phyloP scores from a whole-genome alignment of 1,140 invertebrate species.

The Gryon sp. region DNA sequence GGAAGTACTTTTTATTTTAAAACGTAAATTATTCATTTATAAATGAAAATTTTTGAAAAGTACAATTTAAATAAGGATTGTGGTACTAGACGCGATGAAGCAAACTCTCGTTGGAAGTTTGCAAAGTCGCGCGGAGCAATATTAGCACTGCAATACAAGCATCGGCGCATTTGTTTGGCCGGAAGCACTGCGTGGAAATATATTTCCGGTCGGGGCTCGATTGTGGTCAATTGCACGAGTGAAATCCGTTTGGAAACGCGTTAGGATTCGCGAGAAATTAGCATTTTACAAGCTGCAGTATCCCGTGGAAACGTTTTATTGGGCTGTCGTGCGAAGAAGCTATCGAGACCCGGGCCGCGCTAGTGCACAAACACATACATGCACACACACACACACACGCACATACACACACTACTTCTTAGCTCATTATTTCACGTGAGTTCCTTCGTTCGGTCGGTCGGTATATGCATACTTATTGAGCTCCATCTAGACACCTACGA shows the following conservation, averaged over 20 bases:
- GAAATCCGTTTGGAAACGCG: constrained; percentile 73
- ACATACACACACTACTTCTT: constrained; percentile 64
- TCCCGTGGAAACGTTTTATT: constrained; percentile 76
- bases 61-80: background rate
- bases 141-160: constrained; percentile 21
- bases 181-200: constrained; percentile 61
- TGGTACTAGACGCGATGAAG: background rate
- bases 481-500: constrained; percentile 53
- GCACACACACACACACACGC: too few species aligned
- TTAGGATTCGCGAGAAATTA: constrained; percentile 71
- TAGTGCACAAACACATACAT: too few species aligned
- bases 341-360: constrained; percentile 68
- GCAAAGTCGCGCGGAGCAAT: constrained; percentile 27
- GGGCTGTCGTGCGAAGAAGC: constrained; percentile 77
- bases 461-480: constrained; percentile 62
- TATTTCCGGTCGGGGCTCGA: constrained; percentile 65
- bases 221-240: constrained; percentile 59
- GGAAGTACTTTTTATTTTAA: too few species aligned
- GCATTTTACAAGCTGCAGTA: constrained; percentile 74
- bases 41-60: too few species aligned
- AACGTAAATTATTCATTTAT: too few species aligned
- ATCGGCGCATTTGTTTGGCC: constrained; percentile 44
- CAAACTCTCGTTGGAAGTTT: constrained; percentile 9
- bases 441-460: constrained; percentile 4
- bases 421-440: constrained; percentile 68